Evolutionary conservation across 2,113 vertebrate species (phyloP).

Genomic region (Oryctolagus cuniculus): mOryCun1.1 NC_091439.1:45422001-45422500

Average conservation of each 20-base stretch:
- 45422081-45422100: conserved; percentile 68
- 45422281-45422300: not conserved
- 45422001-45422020: conserved; percentile 61
- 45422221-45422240: conserved; percentile 53
- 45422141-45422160: not conserved
- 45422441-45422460: not conserved
- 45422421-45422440: too few relatives aligned
- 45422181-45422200: not conserved
- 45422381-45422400: not conserved
- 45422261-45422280: not conserved
- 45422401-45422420: too few relatives aligned
- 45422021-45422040: conserved; percentile 62
- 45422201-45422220: not conserved
- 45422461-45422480: not conserved
- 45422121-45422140: conserved; percentile 48
- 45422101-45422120: not conserved
- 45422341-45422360: not conserved
- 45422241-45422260: not conserved
- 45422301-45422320: not conserved
- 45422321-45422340: not conserved
- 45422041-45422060: conserved; percentile 73
- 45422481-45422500: not conserved
- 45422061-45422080: conserved; percentile 45
- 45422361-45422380: not conserved
- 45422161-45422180: not conserved